Evolutionary conservation across 2,888 invertebrate species (phyloP), one percentile per base, ranked within the genome.

Genomic region (Muschampia plurimacula): DNA sequence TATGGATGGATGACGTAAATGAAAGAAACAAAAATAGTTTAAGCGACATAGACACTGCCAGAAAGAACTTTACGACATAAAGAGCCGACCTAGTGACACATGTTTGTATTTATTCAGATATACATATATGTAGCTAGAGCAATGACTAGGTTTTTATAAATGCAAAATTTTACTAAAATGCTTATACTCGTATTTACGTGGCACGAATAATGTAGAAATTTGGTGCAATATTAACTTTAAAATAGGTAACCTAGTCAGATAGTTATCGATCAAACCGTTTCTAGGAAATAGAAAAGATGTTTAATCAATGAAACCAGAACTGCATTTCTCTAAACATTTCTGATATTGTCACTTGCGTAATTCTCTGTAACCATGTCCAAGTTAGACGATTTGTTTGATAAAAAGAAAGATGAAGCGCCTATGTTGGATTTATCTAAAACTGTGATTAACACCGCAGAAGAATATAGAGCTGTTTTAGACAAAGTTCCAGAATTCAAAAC

Each of bases 401-500:
- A 97, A 93, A 98, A 97, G 90, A 98, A 98, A 89, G 97, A 98
- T 86, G 96, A 96, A 70, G 96, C 97, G 63, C 96, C 97, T 65
- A 97, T 98, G 81, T 94, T 98, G 66, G 98, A 98, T 89, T 95
- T 98, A 77, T 97, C 98, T 71, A 97, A 97, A 89, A 96, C 96
- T 60, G 96, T 96, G 8, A 97, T 97, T 67, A 97, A 96, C 80
- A 96, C 96, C 10, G 96, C 96, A 76, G 98, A 98, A 81, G 98
- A 98, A 84, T 97, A 97, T 79, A 96, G 97, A 81, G 96, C 96
- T 74, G 95, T 98, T 65, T 95, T 97, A 86, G 98, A 98, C 82
- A 97, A 97, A 91, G 97, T 98, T 12, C 98, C 98, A 0, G 98
- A 98, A 86, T 98, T 97, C 85, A 98, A 98, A 91, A 97, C 98